These are phyloP conservation scores for Rhamphomyia laevipes DNA, from an alignment of 2,888 invertebrate genomes.

Conservation along the genomic window DNA sequence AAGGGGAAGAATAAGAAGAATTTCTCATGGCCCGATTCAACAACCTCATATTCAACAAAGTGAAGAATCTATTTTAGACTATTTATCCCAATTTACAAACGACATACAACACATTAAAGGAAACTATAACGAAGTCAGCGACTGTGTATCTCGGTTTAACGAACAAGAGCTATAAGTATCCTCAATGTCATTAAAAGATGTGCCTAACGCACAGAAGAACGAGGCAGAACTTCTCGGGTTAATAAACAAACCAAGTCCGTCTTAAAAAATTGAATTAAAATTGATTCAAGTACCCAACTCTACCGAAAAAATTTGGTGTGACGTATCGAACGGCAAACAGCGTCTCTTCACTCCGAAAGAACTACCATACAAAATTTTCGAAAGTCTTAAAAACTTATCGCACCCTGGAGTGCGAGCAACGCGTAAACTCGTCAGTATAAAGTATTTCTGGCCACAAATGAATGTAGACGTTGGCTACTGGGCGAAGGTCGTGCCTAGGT, in stretches of 20 bases:
- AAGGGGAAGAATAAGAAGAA: too few relatives aligned
- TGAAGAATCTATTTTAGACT: too few relatives aligned
- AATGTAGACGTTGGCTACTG: too few relatives aligned
- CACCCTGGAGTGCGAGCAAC: conserved; percentile 4
- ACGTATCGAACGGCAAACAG: background rate
- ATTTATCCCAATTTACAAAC: conserved; percentile 9
- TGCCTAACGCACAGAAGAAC: background rate
- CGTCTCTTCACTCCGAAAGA: conserved; percentile 11
- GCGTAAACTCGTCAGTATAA: too few relatives aligned
- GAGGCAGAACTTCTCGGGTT: background rate
- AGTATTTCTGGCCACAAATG: too few relatives aligned
- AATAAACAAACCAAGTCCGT: too few relatives aligned
- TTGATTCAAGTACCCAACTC: background rate
- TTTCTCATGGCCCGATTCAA: too few relatives aligned
- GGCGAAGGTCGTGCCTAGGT: too few relatives aligned
- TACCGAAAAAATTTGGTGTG: background rate
- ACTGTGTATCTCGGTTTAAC: conserved; percentile 3
- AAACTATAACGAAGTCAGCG: conserved; percentile 5
- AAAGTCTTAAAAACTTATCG: background rate
- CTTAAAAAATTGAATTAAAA: too few relatives aligned
- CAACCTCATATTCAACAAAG: too few relatives aligned
- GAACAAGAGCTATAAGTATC: background rate
- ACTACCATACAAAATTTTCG: background rate
- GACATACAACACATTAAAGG: conserved; percentile 1
- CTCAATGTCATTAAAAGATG: background rate